Base-by-base conservation (phyloP, 2,797 vertebrate genomes). In the Sternotherus odoratus region DNA sequence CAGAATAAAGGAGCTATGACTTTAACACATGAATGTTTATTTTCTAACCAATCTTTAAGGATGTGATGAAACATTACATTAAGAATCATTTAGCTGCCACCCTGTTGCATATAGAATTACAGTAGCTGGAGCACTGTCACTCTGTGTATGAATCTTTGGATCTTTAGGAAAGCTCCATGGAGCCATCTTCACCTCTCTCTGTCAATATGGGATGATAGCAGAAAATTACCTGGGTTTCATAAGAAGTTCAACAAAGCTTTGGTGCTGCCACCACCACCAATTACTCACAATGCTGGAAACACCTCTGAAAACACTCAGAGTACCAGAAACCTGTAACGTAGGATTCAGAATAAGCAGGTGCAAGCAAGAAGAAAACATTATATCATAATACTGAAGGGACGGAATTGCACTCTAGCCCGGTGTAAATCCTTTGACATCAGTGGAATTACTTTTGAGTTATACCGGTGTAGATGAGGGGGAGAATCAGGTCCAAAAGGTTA, bases 241-340 rank as follows among this genome's bases (percentile, higher is more conserved):
- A 86, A 89, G 50, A 53, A 48, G 8, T 26, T 30, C 63, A 91
- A n/a, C 12, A 51, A 49, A 77, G 16, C 9, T 2, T 57, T 7
- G 0, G 26, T 85, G 63, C 19, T 36, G 28, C 53, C 19, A 4
- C 50, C n/a, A 33, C 60, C 12, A 87, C 5, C 91, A 82, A 84
- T 56, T 84, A 39, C 21, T 16, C 91, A 5, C 17, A 16, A 1
- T 54, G 6, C 54, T 56, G 15, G 24, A 89, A 90, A 83, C 79
- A 66, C 63, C 78, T 0, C 23, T 72, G 11, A 81, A 88, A 24
- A 78, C 0, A 2, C 5, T 80, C 54, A 23, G 5, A 75, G 2
- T 33, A 21, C 19, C 49, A 48, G 8, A 81, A 66, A 50, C 51
- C 24, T 83, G 8, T 36, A 86, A 4, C 1, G 2, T 26, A 77